These are phyloP conservation scores for Benthochromis sp. DNA, from an alignment of 2,113 vertebrate species.

Conservation along the genomic window DNA sequence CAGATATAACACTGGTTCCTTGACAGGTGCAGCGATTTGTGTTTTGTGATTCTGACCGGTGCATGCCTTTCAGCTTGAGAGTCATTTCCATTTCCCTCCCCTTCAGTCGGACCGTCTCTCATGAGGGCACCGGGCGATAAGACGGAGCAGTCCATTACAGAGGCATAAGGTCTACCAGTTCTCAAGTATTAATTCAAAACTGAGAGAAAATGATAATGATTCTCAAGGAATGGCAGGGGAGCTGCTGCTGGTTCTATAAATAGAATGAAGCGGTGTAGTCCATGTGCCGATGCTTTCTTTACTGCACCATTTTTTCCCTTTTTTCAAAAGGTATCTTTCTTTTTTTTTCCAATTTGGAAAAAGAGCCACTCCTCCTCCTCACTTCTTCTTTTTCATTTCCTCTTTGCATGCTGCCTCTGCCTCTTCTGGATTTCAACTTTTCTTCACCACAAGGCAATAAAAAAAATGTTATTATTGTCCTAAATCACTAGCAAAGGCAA, in stretches of 20 bases:
- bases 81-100: constrained; percentile 31
- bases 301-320: constrained; percentile 3
- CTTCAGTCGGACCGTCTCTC: constrained; percentile 37
- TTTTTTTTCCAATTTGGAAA: constrained; percentile 47
- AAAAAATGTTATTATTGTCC: background rate
- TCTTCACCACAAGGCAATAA: background rate
- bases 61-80: constrained; percentile 40
- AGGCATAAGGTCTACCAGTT: constrained; percentile 25
- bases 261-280: constrained; percentile 38
- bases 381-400: background rate
- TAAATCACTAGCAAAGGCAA: constrained; percentile 3
- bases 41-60: constrained; percentile 30
- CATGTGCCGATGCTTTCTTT: constrained; percentile 14
- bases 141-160: constrained; percentile 55
- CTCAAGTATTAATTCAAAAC: constrained; percentile 52
- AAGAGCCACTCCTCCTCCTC: constrained; percentile 1
- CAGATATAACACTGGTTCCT: constrained; percentile 3
- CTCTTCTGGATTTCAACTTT: background rate
- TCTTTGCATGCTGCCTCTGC: background rate
- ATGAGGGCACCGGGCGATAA: constrained; percentile 33
- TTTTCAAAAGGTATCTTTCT: background rate
- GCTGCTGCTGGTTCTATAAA: constrained; percentile 53
- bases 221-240: constrained; percentile 27
- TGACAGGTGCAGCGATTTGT: constrained; percentile 48
- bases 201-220: constrained; percentile 57